These are phyloP conservation scores for Drosophila mauritiana DNA, from an alignment of 1,140 invertebrate species.

Conservation along the genomic window DNA sequence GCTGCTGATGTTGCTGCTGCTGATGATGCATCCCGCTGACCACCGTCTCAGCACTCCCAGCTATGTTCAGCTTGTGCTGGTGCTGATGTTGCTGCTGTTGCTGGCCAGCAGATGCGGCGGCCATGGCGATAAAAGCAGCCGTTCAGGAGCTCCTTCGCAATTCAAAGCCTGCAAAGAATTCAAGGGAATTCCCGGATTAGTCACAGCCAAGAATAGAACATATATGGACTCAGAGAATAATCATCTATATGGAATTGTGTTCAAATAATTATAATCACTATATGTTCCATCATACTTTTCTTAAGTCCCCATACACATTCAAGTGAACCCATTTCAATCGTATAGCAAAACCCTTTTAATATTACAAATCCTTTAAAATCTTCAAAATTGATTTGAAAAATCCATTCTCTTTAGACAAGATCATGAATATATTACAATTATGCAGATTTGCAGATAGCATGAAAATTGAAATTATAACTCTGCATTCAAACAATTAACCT, in stretches of 20 bases:
- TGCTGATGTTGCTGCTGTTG: constrained; percentile 72
- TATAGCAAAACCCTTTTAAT: too few species aligned
- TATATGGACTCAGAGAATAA: background rate
- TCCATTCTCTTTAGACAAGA: background rate
- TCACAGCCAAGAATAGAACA: background rate
- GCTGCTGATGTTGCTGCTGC: constrained; percentile 70
- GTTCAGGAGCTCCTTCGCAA: constrained; percentile 49
- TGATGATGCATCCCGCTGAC: constrained; percentile 63
- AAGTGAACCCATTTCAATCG: too few species aligned
- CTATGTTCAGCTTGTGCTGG: constrained; percentile 74
- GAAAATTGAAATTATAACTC: too few species aligned
- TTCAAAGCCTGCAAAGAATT: constrained; percentile 57
- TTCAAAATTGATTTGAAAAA: too few species aligned
- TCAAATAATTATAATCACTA: background rate
- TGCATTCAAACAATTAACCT: background rate
- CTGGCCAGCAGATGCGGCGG: constrained; percentile 81
- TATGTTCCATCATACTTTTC: too few species aligned
- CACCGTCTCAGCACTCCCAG: constrained; percentile 62
- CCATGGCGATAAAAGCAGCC: constrained; percentile 75
- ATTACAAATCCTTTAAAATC: too few species aligned
- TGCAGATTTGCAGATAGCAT: too few species aligned
- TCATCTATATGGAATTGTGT: background rate
- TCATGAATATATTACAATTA: too few species aligned
- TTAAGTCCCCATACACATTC: too few species aligned
- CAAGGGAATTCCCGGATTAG: constrained; percentile 18